phyloP scores from a whole-genome alignment of 2,888 invertebrate species.

The Papilio protenor region DNA sequence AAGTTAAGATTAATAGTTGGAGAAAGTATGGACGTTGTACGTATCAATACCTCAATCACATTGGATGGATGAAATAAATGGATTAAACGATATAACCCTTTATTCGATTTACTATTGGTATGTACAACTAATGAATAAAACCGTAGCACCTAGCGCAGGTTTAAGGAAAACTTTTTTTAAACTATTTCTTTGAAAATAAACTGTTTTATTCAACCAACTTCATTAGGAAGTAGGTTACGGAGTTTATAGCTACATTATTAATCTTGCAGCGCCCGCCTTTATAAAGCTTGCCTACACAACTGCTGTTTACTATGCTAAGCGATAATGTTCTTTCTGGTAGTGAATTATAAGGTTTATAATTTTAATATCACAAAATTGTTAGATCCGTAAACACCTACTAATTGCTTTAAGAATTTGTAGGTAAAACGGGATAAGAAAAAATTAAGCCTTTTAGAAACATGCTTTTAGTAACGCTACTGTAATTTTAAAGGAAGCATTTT shows the following conservation, averaged over 20 bases:
- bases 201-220: slow-evolving; percentile 70
- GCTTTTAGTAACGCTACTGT: background rate
- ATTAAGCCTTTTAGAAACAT: background rate
- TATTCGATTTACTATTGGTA: background rate
- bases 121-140: background rate
- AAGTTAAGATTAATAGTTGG: slow-evolving; percentile 36
- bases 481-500: background rate
- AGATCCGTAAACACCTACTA: slow-evolving; percentile 13
- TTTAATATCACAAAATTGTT: background rate
- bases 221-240: slow-evolving; percentile 74
- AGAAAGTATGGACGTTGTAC: slow-evolving; percentile 13
- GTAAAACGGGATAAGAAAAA: background rate
- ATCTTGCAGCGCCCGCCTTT: slow-evolving; percentile 62
- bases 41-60: slow-evolving; percentile 22
- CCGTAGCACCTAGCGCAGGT: background rate
- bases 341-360: background rate
- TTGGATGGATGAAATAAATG: background rate
- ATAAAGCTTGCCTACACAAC: slow-evolving; percentile 48
- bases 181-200: slow-evolving; percentile 67
- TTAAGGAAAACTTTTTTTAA: slow-evolving; percentile 41
- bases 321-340: background rate
- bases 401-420: slow-evolving; percentile 17
- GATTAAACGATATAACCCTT: background rate
- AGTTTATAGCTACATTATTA: slow-evolving; percentile 74
- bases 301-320: slow-evolving; percentile 1